Conservation (phyloP, 2,113 vertebrate genomes). For the Protobothrops flavoviridis region DNA sequence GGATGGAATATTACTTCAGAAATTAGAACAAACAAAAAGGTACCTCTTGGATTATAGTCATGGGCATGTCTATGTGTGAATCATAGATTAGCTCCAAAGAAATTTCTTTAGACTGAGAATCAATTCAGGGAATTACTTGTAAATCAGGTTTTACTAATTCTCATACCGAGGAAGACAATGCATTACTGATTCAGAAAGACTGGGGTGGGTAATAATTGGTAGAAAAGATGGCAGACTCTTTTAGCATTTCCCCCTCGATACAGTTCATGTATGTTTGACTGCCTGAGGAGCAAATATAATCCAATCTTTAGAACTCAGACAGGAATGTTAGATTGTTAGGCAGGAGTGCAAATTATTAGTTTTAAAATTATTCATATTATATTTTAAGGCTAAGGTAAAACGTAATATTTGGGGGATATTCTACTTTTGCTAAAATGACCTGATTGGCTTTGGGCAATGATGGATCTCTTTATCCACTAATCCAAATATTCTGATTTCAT, state of each 20-base stretch:
- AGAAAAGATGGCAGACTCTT: neutral
- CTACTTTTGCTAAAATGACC: neutral
- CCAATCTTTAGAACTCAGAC: neutral
- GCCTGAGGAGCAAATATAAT: neutral
- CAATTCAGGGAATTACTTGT: conserved; percentile 4
- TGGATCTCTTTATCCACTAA: neutral
- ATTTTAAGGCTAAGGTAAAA: neutral
- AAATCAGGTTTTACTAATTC: neutral
- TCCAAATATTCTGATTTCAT: neutral
- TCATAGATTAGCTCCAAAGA: neutral
- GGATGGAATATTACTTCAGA: neutral
- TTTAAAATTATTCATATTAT: neutral
- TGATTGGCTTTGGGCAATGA: neutral
- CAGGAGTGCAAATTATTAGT: neutral
- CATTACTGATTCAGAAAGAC: neutral
- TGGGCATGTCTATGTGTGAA: neutral
- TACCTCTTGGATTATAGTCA: neutral
- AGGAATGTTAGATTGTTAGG: neutral
- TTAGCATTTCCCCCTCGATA: neutral
- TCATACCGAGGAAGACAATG: neutral
- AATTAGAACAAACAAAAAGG: neutral
- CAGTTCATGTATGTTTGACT: neutral
- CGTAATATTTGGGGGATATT: neutral
- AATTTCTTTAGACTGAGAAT: neutral
- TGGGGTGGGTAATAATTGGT: neutral